Conservation (phyloP, 2,888 invertebrate genomes). For the Ferdinandea cuprea region DNA sequence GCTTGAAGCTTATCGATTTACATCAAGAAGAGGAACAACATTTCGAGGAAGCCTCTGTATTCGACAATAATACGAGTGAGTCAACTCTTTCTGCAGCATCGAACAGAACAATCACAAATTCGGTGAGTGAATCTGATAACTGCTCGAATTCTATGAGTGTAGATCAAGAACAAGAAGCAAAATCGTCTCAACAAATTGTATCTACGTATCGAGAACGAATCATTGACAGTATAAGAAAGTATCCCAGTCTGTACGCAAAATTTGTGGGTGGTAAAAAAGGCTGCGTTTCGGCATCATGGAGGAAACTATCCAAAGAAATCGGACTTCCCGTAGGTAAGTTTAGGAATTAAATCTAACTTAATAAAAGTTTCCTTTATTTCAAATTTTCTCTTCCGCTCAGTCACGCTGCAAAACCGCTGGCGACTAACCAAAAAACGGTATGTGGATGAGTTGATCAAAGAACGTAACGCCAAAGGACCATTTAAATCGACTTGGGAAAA, state of each 20-base stretch:
- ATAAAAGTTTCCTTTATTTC: not conserved
- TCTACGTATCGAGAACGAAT: not conserved
- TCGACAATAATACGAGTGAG: too few relatives aligned
- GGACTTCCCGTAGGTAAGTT: constrained; percentile 33
- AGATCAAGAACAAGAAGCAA: too few relatives aligned
- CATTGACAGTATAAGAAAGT: constrained; percentile 17
- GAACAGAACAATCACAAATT: too few relatives aligned
- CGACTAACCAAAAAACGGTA: not conserved
- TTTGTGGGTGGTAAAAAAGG: not conserved
- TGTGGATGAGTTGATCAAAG: constrained; percentile 33
- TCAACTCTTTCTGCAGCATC: too few relatives aligned
- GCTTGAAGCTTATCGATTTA: too few relatives aligned
- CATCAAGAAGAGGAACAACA: too few relatives aligned
- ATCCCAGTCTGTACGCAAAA: constrained; percentile 21
- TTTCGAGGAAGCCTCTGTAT: too few relatives aligned
- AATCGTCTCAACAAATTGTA: too few relatives aligned
- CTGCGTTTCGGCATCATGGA: not conserved
- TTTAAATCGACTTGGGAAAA: constrained; percentile 19
- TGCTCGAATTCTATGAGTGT: too few relatives aligned
- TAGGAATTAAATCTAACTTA: too few relatives aligned
- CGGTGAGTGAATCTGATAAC: too few relatives aligned
- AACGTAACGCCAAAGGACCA: not conserved
- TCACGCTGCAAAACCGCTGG: constrained; percentile 39
- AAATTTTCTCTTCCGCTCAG: not conserved
- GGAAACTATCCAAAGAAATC: not conserved